Base-by-base conservation (phyloP, 2,113 vertebrate genomes). In the Lasiurus cinereus region DNA sequence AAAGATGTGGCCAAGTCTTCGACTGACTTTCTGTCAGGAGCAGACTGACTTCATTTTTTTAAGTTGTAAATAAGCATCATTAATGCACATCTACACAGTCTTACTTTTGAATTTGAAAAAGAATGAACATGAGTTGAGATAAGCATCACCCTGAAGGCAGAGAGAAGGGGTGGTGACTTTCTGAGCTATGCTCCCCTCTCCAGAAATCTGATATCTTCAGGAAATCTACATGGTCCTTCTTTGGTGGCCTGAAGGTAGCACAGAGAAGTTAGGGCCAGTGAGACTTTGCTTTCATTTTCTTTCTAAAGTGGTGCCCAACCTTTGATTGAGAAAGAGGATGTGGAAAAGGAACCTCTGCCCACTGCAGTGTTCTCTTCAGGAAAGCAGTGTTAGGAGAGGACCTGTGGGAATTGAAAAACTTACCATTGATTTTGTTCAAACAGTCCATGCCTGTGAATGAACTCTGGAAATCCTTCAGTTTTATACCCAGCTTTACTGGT, bases 1-100 rank as follows among this genome's bases (percentile, higher is more conserved):
- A 88, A 80, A n/a, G 74, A n/a, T 46, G 10, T 62, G 56, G 33
- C 22, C 62, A 89, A 43, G 46, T 50, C 43, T 33, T 36, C 72
- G 21, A 50, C 27, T 67, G 50, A 24, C n/a, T 83, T 31, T 94
- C 67, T 69, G 10, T 72, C 16, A 74, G 77, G 24, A 84, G 72
- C 78, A 91, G 29, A 36, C 59, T 80, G 83, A 83, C n/a, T 73
- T n/a, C 54, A 72, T 79, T 73, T 91, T 91, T 56, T 69, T 62
- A 6, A 77, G 50, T 24, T 69, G 64, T 14, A 22, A 69, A 39
- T 43, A 56, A 72, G 78, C 10, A 6, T 93, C 33, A 36, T 36
- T 29, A 33, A 67, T 64, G 14, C 39, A 33, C 24, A 29, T 48
- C 18, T 80, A 5, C 88, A 74, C 39, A 46, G 29, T n/a, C 66